These are phyloP conservation scores for Tenthredo scrophulariae DNA, from an alignment of 2,888 invertebrate genomes.

Conservation along the genomic window DNA sequence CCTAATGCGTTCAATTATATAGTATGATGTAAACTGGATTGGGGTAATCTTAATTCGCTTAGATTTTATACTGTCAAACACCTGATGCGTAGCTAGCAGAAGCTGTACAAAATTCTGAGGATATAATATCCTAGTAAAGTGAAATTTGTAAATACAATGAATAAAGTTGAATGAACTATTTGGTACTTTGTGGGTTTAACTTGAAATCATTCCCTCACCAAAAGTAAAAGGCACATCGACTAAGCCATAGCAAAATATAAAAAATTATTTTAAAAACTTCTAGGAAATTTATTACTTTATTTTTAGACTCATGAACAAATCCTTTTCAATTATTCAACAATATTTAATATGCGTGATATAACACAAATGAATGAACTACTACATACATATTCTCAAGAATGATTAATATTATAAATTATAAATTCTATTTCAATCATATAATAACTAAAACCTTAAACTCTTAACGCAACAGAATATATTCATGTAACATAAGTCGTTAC, in stretches of 20 bases:
- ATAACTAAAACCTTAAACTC: neutral
- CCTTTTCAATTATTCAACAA: neutral
- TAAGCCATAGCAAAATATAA: neutral
- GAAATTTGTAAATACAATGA: constrained; percentile 37
- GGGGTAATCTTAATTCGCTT: constrained; percentile 17
- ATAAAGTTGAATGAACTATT: constrained; percentile 39
- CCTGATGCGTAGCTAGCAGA: constrained; percentile 21
- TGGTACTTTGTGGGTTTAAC: neutral
- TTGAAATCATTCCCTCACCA: neutral
- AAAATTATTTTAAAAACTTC: neutral
- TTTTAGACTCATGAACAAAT: neutral
- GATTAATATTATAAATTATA: neutral
- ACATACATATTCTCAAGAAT: neutral
- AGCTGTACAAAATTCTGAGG: constrained; percentile 36
- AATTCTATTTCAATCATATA: neutral
- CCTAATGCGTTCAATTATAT: constrained; percentile 19
- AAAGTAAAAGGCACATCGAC: neutral
- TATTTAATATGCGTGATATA: neutral
- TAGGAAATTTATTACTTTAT: neutral
- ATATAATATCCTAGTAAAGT: neutral
- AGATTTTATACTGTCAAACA: constrained; percentile 44
- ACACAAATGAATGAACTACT: neutral
- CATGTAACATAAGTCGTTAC: neutral
- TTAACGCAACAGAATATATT: neutral
- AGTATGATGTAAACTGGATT: constrained; percentile 26